These are phyloP conservation scores for Pegea sp. DNA, from an alignment of 23 tunicate genomes.

Conservation along the genomic window DNA sequence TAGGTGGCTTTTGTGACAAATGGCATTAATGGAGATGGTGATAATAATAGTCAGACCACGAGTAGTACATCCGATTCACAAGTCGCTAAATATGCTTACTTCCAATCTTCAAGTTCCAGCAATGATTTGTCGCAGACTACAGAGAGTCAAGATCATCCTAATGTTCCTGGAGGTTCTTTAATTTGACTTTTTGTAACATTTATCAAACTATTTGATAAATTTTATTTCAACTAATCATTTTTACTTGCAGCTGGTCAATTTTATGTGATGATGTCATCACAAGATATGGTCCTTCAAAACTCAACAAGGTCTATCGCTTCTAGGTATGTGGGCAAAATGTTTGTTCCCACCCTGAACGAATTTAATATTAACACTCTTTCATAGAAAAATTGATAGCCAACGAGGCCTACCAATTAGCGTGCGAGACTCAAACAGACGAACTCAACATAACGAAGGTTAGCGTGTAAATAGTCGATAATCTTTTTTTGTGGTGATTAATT, in stretches of 20 bases:
- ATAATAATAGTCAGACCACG: slow-evolving; percentile 6
- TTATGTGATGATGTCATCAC: slow-evolving; percentile 90
- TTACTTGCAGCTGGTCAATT: slow-evolving; percentile 41
- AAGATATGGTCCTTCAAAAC: slow-evolving; percentile 73
- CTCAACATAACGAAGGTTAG: slow-evolving; percentile 92
- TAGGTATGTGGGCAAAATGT: no score
- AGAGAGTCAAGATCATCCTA: slow-evolving; percentile 7
- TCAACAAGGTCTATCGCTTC: no score
- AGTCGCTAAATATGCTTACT: slow-evolving; percentile 41
- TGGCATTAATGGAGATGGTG: slow-evolving; percentile 33
- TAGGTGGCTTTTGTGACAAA: slow-evolving; percentile 72
- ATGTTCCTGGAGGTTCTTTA: slow-evolving; percentile 19
- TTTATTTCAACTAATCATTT: no score
- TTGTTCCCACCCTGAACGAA: no score
- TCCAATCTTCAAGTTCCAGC: slow-evolving; percentile 6
- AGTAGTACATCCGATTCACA: slow-evolving; percentile 7
- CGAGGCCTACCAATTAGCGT: no score
- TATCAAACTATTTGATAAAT: no score
- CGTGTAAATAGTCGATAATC: no score
- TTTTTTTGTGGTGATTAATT: no score
- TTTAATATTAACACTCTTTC: no score
- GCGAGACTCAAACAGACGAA: slow-evolving; percentile 77
- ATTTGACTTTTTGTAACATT: background rate
- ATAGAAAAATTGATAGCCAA: no score
- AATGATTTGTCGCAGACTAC: slow-evolving; percentile 16